Evolutionary conservation across 1,140 invertebrate genomes (phyloP).

Genomic region (Drosophila aff.): DNA sequence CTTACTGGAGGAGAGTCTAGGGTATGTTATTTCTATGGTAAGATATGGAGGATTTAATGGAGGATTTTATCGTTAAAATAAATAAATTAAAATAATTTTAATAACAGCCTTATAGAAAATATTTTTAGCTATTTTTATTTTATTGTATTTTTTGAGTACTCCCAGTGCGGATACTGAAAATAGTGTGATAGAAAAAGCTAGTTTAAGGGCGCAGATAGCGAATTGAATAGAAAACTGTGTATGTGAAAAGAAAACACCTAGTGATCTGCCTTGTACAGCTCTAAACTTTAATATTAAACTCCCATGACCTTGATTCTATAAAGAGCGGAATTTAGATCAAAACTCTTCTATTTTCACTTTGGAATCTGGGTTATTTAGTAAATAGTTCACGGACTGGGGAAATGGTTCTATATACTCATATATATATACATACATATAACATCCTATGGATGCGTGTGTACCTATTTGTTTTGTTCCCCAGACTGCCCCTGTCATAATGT

Average conservation of each 20-base stretch:
- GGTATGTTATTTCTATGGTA: neutral
- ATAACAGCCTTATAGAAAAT: too few species aligned
- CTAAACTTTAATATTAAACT: too few species aligned
- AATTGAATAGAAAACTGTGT: neutral
- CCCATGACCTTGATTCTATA: neutral
- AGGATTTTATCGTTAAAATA: too few species aligned
- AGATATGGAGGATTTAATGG: too few species aligned
- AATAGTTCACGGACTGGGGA: neutral
- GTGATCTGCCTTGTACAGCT: neutral
- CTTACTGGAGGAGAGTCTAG: neutral
- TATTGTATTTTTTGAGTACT: too few species aligned
- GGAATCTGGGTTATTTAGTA: slow-evolving; percentile 10
- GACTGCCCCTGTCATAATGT: slow-evolving; percentile 31
- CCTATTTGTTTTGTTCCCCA: slow-evolving; percentile 23
- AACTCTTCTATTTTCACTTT: neutral
- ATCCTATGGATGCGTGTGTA: slow-evolving; percentile 2
- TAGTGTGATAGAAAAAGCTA: neutral
- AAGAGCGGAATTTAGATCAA: too few species aligned
- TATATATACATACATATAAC: neutral
- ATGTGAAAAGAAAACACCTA: neutral
- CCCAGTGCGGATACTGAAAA: neutral
- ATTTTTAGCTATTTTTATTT: too few species aligned
- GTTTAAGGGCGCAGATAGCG: neutral
- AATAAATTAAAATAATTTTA: too few species aligned
- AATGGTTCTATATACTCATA: slow-evolving; percentile 2